Base-by-base conservation (phyloP, 2,113 vertebrate species). In the Strix aluco region DNA sequence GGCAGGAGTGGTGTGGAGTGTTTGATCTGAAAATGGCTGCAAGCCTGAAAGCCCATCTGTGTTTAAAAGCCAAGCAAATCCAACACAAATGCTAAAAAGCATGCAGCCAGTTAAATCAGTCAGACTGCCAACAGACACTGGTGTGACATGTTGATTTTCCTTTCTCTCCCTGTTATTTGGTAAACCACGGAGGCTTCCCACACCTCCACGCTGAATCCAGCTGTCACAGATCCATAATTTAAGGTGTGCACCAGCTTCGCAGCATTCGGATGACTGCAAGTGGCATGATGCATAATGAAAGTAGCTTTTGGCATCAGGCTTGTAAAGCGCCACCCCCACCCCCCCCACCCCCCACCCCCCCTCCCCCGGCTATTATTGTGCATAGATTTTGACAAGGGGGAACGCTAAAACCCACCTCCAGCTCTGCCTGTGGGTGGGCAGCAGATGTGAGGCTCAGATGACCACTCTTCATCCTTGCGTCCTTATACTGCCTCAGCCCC, bases 101-200 rank as follows among this genome's bases (percentile, higher is more conserved):
- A 0, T 55, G 77, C 66, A 96, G 59, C 44, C 32, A 5, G 78
- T 73, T 95, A 87, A 87, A 91, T 84, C 57, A 75, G 44, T 65
- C 1, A 0, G 83, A 91, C 54, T 83, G 85, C 63, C 38, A 72
- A 42, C 70, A 93, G 85, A 63, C 44, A 16, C 66, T 1, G 2
- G 22, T 81, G 34, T 96, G 95, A 96, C 94, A 86, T 26, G 88
- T 58, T 97, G 96, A 96, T 97, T 97, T 95, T 88, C 86, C 92
- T 89, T 55, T 73, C 59, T 93, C 78, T 88, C 92, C 54, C 72
- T 54, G 40, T 91, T 88, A 87, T 82, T 86, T 79, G 23, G 57
- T 67, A 95, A 95, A 90, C 55, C 51, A 49, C 57, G 36, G 85
- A 95, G 78, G 49, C 70, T 85, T 95, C 81, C 90, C 86, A 88